Percentiles rank a stretch among this genome's conserved stretches.
Evolutionary conservation across 2,888 invertebrate species (phyloP).

Genomic region (Tetranychus piercei): DNA sequence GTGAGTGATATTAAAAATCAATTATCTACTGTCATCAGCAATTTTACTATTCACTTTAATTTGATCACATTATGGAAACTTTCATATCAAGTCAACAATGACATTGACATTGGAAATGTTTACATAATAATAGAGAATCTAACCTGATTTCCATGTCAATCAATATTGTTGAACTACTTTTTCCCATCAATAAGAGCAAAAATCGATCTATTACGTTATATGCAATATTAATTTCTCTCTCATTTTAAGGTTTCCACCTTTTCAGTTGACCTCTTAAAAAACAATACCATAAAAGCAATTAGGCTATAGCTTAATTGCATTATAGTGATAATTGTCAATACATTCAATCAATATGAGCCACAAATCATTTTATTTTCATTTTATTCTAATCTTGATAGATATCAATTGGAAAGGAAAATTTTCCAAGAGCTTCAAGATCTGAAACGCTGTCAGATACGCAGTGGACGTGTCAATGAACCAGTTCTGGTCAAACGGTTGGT

Average conservation of each 20-base stretch:
- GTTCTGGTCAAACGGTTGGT: constrained; percentile 61
- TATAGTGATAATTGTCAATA: no score
- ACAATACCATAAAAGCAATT: no score
- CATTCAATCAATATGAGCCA: not conserved
- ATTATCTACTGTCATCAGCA: not conserved
- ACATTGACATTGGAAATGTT: constrained; percentile 8
- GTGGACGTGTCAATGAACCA: constrained; percentile 67
- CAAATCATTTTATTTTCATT: not conserved
- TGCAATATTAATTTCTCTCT: constrained; percentile 7
- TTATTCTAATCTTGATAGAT: constrained; percentile 37
- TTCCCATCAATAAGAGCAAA: not conserved
- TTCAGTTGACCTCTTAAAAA: not conserved
- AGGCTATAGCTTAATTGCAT: no score
- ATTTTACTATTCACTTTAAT: constrained; percentile 5
- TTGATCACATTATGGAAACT: no score
- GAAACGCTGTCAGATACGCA: constrained; percentile 74
- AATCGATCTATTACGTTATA: not conserved
- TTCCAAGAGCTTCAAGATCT: constrained; percentile 80
- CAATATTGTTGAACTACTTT: not conserved
- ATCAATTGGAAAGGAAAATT: constrained; percentile 72
- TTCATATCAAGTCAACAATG: not conserved
- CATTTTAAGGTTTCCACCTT: not conserved
- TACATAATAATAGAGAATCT: not conserved
- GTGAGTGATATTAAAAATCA: constrained; percentile 35
- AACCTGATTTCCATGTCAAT: not conserved